phyloP scores from a whole-genome alignment of 2,797 vertebrate species.

The Prionace glauca region DNA sequence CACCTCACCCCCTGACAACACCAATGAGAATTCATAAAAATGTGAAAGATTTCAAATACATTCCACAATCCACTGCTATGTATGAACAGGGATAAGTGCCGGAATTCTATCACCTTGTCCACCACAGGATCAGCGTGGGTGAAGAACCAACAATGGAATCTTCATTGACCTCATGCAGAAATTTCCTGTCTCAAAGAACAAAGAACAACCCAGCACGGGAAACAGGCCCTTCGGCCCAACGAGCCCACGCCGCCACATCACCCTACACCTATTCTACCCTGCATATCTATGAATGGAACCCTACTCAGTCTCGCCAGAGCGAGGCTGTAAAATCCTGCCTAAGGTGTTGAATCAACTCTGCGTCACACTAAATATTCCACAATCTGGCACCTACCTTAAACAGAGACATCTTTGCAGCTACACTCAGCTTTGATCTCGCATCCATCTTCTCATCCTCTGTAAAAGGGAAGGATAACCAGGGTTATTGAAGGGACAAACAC shows the following conservation, averaged over 20 bases:
- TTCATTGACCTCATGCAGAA: no score
- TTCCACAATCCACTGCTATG: neutral
- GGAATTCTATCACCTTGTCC: no score
- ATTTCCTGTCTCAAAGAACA: no score
- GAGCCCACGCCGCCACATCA: no score
- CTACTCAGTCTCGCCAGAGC: no score
- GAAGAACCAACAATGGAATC: no score
- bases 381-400: conserved; percentile 58
- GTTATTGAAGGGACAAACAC: neutral
- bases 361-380: neutral
- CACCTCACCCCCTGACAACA: neutral
- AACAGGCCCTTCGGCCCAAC: no score
- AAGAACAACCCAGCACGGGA: no score
- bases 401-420: conserved; percentile 75
- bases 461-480: conserved; percentile 37
- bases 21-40: neutral
- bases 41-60: neutral
- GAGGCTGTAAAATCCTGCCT: no score
- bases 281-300: no score
- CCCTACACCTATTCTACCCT: no score
- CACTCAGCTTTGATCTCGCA: conserved; percentile 67
- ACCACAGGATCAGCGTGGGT: no score
- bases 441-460: conserved; percentile 65
- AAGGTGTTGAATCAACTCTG: neutral
- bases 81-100: neutral